Evolutionary conservation across 2,113 vertebrate species (phyloP), one percentile per base, ranked within the genome.

Genomic region (Melanotaenia duboulayi): DNA sequence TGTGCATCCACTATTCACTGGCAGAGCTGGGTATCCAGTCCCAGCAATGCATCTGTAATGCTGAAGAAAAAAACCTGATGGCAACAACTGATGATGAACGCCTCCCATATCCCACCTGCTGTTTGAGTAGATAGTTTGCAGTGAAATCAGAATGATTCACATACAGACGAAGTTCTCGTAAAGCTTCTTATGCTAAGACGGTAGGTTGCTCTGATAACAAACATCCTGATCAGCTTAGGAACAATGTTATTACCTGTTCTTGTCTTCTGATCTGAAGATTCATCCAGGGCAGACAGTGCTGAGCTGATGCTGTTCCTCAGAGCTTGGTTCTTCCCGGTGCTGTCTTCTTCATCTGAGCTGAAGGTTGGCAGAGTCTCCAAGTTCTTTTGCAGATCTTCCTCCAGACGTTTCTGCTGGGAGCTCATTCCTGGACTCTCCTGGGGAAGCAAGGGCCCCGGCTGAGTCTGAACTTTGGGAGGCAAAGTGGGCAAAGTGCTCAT

Each of bases 341-440:
- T 95, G 87, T 99, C 98, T 54, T 99, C 97, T 71, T 99, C 97
- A 78, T 99, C 98, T 3, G 97, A 99, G 79, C 97, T 98, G 93
- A 99, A 98, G 0, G 97, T 95, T 51, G 98, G 96, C 82, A 97
- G 90, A 0, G 96, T 92, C 90, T 99, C 96, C 70, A 97, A 82
- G 79, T 96, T 99, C 78, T 94, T 96, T 74, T 98, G 98, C 59
- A 96, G 89, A 52, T 97, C 96, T 32, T 95, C 95, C 40, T 96
- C 95, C 7, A 75, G 88, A 85, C 95, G 95, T 94, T 96, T 97
- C 82, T 94, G 94, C 81, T 93, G 94, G 57, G 92, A 87, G 81
- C 87, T 95, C 32, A 80, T 84, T 67, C 54, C 84, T 32, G 73
- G 93, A 60, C 76, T 69, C 60, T 96, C 95, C 77, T 94, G 86